Conservation (phyloP, 2,888 invertebrate species). For the Drosophila dives region DNA sequence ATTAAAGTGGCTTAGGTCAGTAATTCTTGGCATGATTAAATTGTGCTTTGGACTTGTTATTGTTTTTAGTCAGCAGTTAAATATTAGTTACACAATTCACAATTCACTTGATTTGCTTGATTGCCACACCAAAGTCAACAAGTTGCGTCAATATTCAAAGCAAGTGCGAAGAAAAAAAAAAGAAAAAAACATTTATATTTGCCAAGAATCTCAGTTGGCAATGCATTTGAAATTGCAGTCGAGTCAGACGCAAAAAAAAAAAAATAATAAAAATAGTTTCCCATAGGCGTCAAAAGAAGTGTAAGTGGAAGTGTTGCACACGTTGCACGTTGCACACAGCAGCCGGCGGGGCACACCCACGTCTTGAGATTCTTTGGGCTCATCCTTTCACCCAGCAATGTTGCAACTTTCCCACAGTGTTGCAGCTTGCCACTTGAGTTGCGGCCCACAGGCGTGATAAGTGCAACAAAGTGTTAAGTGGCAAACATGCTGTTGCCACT, state of each 20-base stretch:
- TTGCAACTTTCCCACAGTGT: slow-evolving; percentile 47
- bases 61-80: slow-evolving; percentile 43
- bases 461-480: slow-evolving; percentile 66
- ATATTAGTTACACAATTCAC: slow-evolving; percentile 3
- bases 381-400: slow-evolving; percentile 69
- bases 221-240: slow-evolving; percentile 45
- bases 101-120: background rate
- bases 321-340: background rate
- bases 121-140: slow-evolving; percentile 36
- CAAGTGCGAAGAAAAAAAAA: background rate
- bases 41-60: slow-evolving; percentile 36
- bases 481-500: slow-evolving; percentile 69
- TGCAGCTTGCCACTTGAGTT: slow-evolving; percentile 31
- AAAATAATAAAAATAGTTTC: slow-evolving; percentile 46
- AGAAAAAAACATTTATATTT: slow-evolving; percentile 23
- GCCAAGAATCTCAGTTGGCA: slow-evolving; percentile 40
- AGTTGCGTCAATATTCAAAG: slow-evolving; percentile 42
- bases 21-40: slow-evolving; percentile 44
- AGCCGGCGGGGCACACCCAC: slow-evolving; percentile 53
- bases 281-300: slow-evolving; percentile 50
- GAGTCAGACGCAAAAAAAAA: slow-evolving; percentile 5
- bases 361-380: slow-evolving; percentile 14
- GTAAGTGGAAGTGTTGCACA: slow-evolving; percentile 24
- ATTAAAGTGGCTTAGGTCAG: slow-evolving; percentile 64
- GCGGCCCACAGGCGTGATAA: slow-evolving; percentile 56